Percentiles rank a stretch among this genome's conserved stretches.
These are phyloP conservation scores for Meandrina meandrites DNA, from an alignment of 92 coral and sea anemone species.

Conservation along the genomic window DNA sequence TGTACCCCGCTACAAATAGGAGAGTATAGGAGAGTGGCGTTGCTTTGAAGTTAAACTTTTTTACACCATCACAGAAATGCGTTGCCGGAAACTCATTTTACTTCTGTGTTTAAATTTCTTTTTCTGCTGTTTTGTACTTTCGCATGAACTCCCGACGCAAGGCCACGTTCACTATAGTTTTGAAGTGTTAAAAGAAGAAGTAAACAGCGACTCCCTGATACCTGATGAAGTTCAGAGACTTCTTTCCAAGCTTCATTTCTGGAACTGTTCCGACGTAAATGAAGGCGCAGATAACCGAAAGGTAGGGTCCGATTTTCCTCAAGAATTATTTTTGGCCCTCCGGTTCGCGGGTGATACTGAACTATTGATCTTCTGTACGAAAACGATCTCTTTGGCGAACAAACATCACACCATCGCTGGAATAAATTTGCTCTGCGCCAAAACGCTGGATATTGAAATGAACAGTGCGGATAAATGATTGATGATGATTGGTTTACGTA, in stretches of 20 bases:
- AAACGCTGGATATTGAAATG: not conserved
- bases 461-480: not conserved
- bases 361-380: too few relatives aligned
- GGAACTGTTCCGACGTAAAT: constrained; percentile 38
- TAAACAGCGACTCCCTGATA: constrained; percentile 27
- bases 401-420: not conserved
- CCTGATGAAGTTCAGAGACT: constrained; percentile 40
- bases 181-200: not conserved
- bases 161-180: constrained; percentile 11
- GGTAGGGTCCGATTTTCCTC: constrained; percentile 31
- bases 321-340: too few relatives aligned
- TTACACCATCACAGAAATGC: not conserved
- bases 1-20: not conserved
- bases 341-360: too few relatives aligned
- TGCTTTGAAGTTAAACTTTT: not conserved
- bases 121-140: not conserved
- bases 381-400: too few relatives aligned
- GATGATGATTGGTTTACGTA: not conserved
- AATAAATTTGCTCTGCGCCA: not conserved
- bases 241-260: constrained; percentile 49
- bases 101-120: not conserved
- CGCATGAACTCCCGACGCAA: constrained; percentile 5
- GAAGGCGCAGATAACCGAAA: constrained; percentile 28
- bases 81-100: not conserved
- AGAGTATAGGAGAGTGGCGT: not conserved